These are phyloP conservation scores for Drosophila parthenogenetica DNA, from an alignment of 2,888 invertebrate species.

Conservation along the genomic window DNA sequence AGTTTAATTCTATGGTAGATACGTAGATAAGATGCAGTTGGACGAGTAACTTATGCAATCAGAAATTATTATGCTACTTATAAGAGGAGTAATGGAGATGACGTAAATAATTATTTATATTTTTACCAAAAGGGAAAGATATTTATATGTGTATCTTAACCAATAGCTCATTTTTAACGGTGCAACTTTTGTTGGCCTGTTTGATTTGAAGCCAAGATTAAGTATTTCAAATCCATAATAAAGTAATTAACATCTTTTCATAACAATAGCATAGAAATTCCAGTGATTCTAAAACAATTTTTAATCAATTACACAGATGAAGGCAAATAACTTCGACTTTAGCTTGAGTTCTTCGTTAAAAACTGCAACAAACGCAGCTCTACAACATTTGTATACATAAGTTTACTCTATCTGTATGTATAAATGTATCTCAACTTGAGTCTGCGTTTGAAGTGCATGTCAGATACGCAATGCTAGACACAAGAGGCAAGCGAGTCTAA, in stretches of 20 bases:
- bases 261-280: too few relatives aligned
- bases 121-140: too few relatives aligned
- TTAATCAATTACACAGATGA: too few relatives aligned
- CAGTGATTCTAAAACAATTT: too few relatives aligned
- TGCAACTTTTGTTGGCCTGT: too few relatives aligned
- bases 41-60: background rate
- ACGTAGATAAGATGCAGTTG: background rate
- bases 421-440: slow-evolving; percentile 15
- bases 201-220: too few relatives aligned
- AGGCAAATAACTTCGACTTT: background rate
- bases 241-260: too few relatives aligned
- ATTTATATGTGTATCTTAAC: too few relatives aligned
- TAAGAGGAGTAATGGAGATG: background rate
- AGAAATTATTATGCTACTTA: background rate
- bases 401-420: background rate
- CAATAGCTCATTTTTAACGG: too few relatives aligned
- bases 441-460: slow-evolving; percentile 50
- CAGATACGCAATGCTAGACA: slow-evolving; percentile 77
- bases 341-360: background rate
- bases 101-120: background rate
- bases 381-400: background rate
- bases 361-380: slow-evolving; percentile 11
- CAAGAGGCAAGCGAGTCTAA: slow-evolving; percentile 58
- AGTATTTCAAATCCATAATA: too few relatives aligned
- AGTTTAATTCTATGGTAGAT: background rate